These are phyloP conservation scores for Sinocyclocheilus rhinocerous DNA, from an alignment of 2,113 vertebrate genomes.

Conservation along the genomic window DNA sequence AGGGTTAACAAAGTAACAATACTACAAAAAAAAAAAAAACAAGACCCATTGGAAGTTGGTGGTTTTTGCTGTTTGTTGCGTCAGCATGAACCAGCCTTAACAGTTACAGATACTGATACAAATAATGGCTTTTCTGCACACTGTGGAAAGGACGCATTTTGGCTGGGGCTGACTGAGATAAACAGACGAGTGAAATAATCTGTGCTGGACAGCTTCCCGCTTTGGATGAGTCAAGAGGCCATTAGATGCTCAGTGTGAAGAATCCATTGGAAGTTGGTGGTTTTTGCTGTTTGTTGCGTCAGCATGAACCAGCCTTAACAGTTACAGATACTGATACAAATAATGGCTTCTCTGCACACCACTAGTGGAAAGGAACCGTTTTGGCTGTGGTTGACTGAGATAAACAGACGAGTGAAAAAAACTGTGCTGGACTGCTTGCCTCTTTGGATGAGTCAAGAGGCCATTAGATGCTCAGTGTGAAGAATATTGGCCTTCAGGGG, in stretches of 20 bases:
- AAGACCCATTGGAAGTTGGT: neutral
- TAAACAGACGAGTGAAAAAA: conserved; percentile 47
- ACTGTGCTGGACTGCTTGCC: conserved; percentile 45
- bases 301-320: conserved; percentile 7
- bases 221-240: conserved; percentile 52
- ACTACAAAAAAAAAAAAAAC: neutral
- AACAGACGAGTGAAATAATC: conserved; percentile 45
- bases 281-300: neutral
- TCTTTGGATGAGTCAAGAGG: conserved; percentile 51
- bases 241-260: conserved; percentile 45
- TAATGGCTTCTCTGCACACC: neutral
- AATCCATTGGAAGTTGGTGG: neutral
- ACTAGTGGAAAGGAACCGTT: neutral
- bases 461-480: conserved; percentile 49
- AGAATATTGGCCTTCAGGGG: conserved; percentile 29
- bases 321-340: neutral
- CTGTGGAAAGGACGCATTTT: neutral
- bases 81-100: neutral
- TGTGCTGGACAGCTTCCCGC: conserved; percentile 45
- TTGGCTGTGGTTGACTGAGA: conserved; percentile 30
- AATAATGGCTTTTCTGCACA: neutral
- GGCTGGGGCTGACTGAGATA: conserved; percentile 31
- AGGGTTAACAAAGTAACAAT: neutral
- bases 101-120: neutral
- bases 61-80: neutral